Evolutionary conservation across 2,888 invertebrate genomes (phyloP).

Genomic region (Zygogramma bicolorata): DNA sequence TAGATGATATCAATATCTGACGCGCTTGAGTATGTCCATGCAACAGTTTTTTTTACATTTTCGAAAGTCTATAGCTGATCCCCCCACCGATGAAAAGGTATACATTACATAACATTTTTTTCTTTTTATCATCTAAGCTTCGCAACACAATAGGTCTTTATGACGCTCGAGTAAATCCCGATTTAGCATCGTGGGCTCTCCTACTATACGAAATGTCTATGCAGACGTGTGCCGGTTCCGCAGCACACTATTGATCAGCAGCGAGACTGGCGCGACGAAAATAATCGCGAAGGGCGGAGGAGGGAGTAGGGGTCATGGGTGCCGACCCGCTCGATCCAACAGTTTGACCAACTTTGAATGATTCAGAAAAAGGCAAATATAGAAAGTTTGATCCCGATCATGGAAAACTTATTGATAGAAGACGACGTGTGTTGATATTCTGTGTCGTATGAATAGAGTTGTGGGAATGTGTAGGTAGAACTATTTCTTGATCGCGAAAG

Average conservation of each 20-base stretch:
- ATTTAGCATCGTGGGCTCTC: too few species aligned
- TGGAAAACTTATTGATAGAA: neutral
- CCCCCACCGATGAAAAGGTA: too few species aligned
- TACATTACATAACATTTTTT: too few species aligned
- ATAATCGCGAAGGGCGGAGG: conserved; percentile 17
- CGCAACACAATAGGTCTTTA: too few species aligned
- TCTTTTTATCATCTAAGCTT: too few species aligned
- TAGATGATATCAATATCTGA: too few species aligned
- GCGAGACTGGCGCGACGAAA: conserved; percentile 31
- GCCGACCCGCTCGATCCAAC: neutral
- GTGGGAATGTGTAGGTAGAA: neutral
- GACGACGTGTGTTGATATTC: neutral
- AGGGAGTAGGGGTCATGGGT: neutral
- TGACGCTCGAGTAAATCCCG: too few species aligned
- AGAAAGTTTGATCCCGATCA: neutral
- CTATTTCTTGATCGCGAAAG: too few species aligned
- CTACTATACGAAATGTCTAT: conserved; percentile 46
- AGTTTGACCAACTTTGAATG: neutral
- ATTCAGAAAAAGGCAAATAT: neutral
- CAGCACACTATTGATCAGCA: conserved; percentile 57
- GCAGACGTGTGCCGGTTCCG: conserved; percentile 56
- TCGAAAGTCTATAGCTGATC: too few species aligned
- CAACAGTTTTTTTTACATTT: too few species aligned
- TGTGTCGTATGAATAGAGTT: too few species aligned
- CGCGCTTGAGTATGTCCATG: too few species aligned